Conservation (phyloP, 2,888 invertebrate genomes). For the Pherbina coryleti region DNA sequence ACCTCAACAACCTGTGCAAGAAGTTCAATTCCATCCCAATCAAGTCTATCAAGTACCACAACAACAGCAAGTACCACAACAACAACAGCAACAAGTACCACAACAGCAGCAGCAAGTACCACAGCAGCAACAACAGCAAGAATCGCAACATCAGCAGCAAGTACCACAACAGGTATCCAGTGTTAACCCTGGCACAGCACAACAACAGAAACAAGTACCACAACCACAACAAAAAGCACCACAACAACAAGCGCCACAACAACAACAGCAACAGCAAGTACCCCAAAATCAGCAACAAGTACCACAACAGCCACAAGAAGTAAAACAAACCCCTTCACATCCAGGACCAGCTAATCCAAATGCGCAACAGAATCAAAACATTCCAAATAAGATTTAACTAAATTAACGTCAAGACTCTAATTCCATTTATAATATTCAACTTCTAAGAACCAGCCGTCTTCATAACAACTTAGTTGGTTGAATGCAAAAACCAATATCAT, state of each 20-base stretch:
- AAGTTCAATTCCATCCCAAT: conserved; percentile 58
- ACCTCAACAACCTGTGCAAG: conserved; percentile 53
- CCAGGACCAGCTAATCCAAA: conserved; percentile 15
- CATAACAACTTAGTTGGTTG: neutral
- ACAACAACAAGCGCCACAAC: conserved; percentile 47
- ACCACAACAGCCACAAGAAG: conserved; percentile 39
- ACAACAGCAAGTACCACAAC: conserved; percentile 40
- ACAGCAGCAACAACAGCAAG: conserved; percentile 45
- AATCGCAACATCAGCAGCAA: conserved; percentile 47
- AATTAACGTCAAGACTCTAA: neutral
- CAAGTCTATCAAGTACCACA: conserved; percentile 58
- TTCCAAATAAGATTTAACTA: conserved; percentile 46
- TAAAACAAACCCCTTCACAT: conserved; percentile 38
- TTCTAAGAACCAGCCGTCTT: neutral
- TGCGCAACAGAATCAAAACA: conserved; percentile 43
- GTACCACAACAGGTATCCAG: conserved; percentile 43
- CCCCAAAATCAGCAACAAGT: conserved; percentile 39
- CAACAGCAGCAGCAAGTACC: conserved; percentile 54
- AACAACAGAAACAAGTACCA: conserved; percentile 49
- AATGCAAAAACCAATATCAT: neutral
- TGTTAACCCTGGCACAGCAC: too few relatives aligned
- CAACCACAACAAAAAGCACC: conserved; percentile 52
- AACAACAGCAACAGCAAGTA: conserved; percentile 46
- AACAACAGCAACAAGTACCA: conserved; percentile 45
- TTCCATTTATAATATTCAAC: neutral